These are phyloP conservation scores for Lysandra bellargus DNA, from an alignment of 2,888 invertebrate genomes.

Conservation along the genomic window DNA sequence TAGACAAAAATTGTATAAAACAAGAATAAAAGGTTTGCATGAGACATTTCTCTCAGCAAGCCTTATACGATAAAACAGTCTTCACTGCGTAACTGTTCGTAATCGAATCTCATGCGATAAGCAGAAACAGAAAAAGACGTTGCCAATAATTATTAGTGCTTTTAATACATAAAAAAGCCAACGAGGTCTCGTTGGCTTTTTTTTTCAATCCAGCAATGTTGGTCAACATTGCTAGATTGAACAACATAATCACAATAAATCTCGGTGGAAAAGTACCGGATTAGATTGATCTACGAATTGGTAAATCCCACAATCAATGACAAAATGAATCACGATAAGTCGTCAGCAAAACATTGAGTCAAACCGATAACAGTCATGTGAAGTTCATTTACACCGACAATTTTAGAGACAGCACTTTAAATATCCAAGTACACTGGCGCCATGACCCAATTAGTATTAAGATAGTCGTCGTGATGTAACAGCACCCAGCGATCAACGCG, in stretches of 20 bases:
- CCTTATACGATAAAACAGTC: background rate
- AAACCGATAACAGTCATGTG: conserved; percentile 2
- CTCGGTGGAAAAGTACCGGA: background rate
- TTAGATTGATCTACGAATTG: background rate
- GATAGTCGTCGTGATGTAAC: conserved; percentile 33
- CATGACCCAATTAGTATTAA: conserved; percentile 32
- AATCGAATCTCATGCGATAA: background rate
- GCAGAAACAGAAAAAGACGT: conserved; percentile 1
- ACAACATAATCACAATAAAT: background rate
- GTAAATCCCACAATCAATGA: conserved; percentile 1
- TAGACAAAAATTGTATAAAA: background rate
- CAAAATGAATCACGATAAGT: background rate
- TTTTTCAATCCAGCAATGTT: too few species aligned
- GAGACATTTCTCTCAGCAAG: background rate
- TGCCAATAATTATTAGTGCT: background rate
- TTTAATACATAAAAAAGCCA: background rate
- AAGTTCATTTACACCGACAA: conserved; percentile 22
- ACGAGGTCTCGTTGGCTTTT: too few species aligned
- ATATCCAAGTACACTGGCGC: conserved; percentile 21
- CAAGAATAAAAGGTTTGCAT: background rate
- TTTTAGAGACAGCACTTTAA: conserved; percentile 19
- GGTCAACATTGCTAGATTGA: background rate
- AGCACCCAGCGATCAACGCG: conserved; percentile 23
- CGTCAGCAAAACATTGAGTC: background rate
- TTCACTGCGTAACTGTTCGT: background rate